A percentile compares a stretch with the other conserved stretches of the same genome.
phyloP scores from a whole-genome alignment of 2,113 vertebrate species.

The Eupsittula cactorum region DNA sequence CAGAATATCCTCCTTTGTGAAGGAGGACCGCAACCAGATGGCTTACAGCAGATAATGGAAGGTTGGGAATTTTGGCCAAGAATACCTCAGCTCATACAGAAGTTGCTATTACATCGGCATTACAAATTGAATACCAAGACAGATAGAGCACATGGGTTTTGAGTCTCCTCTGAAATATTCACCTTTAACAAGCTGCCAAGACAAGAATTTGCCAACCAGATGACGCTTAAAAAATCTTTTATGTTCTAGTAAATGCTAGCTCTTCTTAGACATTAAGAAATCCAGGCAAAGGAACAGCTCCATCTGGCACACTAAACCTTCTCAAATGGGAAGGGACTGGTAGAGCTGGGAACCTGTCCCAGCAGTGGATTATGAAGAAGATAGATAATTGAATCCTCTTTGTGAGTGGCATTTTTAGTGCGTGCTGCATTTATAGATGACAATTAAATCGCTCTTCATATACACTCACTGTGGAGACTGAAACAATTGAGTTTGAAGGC shows the following conservation, averaged over 20 bases:
- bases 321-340: background rate
- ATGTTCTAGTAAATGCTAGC: background rate
- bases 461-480: background rate
- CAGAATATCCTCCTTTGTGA: background rate
- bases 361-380: background rate
- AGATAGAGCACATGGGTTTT: background rate
- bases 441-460: background rate
- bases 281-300: background rate
- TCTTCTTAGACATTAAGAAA: background rate
- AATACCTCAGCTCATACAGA: conserved; percentile 14
- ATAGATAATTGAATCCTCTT: background rate
- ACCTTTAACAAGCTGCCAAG: background rate
- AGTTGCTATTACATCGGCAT: background rate
- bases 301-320: background rate
- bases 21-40: background rate
- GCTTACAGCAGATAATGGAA: conserved; percentile 23
- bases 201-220: background rate
- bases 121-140: background rate
- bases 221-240: background rate
- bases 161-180: background rate
- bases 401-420: background rate
- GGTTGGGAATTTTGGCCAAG: background rate
- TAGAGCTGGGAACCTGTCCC: background rate
- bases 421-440: background rate
- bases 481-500: background rate